Base-by-base conservation (phyloP, 2,888 invertebrate genomes). In the Drosophila macrothrix region DNA sequence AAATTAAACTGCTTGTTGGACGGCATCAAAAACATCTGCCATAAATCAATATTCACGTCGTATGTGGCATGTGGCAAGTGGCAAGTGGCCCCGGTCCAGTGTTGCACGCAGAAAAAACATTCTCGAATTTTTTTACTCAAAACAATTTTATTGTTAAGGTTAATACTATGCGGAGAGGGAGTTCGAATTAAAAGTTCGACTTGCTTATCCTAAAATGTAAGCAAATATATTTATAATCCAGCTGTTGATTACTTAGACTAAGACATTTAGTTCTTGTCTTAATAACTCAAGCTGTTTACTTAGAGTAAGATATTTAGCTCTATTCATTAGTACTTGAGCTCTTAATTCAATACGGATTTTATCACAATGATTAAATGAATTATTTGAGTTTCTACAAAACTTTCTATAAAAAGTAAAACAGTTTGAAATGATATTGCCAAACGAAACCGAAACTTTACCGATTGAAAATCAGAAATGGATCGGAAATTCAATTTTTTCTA, bases 1-100 rank as follows among this genome's bases (percentile, higher is more conserved):
- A 67, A 73, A 80, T 71, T 75, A 68, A 71, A 81, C 69, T 71
- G 58, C 75, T 53, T 75, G 70, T 76, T 63, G 72, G 50, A 72
- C 25, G 53, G 33, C 46, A 59, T 62, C 53, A 70, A 74, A 75
- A 82, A 76, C 75, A 75, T 77, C 73, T 78, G 82, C 70, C 78
- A 84, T 88, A 85, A 84, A 86, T 86, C 86, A 86, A 86, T 86
- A 84, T 78, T 68, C n/a, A 37, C 7, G 58, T 19, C 61, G 56
- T 66, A 43, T 49, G 19, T 31, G 14, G 28, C 52, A 28, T 3
- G 19, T 28, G 25, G 25, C 25, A 49, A 28, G 58, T 54, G 65
- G 59, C 62, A 62, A 67, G 63, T 39, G 52, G 37, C 29, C 37
- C 67, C 43, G 39, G 22, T 52, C 29, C 50, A 50, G 12, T 10